Base-by-base conservation (phyloP, 30 jellyfish, hydroid and myxozoan genomes). In the Calvadosia cruxmelitensis region DNA sequence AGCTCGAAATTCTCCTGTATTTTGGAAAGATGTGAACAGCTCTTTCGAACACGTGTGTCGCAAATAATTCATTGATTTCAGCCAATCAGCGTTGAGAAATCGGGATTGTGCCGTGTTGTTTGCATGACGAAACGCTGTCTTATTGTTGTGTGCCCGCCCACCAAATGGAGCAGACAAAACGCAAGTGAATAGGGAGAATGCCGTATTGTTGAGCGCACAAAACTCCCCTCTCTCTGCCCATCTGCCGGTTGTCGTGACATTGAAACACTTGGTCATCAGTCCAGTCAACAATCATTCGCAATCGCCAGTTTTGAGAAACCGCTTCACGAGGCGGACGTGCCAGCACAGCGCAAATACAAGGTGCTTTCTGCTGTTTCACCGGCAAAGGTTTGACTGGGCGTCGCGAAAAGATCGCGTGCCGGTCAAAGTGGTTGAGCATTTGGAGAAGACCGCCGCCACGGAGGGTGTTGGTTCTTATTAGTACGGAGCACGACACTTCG, bases 251-350 rank as follows among this genome's bases (percentile, higher is more conserved):
- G 57, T 42, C 57, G 57, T 42, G 57, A 42, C 57, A 42, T 42
- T 5, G 57, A 42, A 42, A 42, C 20, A 5, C 20, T 42, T 42
- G 57, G 57, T 42, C 57, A 42, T 42, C 57, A 42, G 57, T 20
- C 20, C 57, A 42, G 57, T 20, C 57, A 5, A 42, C 57, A 42
- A 42, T 42, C 57, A 42, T 5, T 42, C 57, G 57, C 57, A 42
- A 20, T 42, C 57, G 57, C 57, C 57, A 42, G 57, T 5, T 42
- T 42, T 42, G 57, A 42, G 57, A 42, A 42, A 42, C 57, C 57
- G 57, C 57, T 42, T 42, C 57, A 42, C 57, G 20, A 42, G 57
- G 57, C 57, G 57, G 57, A 42, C 57, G 57, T 42, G 57, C 57
- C 57, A 20, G 20, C 57, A 42, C 57, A 42, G 57, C 57, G 20